Percentiles rank a stretch among this genome's conserved stretches.
phyloP scores from a whole-genome alignment of 2,888 invertebrate genomes.

The Phymatocera aterrima region DNA sequence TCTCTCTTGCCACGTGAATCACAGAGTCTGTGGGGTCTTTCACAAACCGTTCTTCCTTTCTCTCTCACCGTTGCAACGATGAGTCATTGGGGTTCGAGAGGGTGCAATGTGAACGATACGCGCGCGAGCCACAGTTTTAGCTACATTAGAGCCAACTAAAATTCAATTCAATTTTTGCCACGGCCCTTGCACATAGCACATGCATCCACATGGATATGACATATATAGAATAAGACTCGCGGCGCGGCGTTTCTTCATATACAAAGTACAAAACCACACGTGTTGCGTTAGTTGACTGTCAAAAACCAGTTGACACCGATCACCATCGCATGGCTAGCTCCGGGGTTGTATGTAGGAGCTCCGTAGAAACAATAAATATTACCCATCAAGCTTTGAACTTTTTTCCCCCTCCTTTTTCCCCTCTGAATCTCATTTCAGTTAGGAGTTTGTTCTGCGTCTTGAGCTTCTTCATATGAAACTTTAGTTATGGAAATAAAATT shows the following conservation, averaged over 20 bases:
- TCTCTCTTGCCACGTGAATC: slow-evolving; percentile 13
- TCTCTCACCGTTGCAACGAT: slow-evolving; percentile 45
- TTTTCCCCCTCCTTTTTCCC: background rate
- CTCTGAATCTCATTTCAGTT: background rate
- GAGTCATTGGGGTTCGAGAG: slow-evolving; percentile 62
- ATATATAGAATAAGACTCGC: background rate
- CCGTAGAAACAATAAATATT: slow-evolving; percentile 47
- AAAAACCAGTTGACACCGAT: slow-evolving; percentile 40
- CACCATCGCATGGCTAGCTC: background rate
- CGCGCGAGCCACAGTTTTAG: background rate
- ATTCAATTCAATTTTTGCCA: background rate
- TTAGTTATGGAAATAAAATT: slow-evolving; percentile 5
- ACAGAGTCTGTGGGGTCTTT: slow-evolving; percentile 27
- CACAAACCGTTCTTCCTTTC: background rate
- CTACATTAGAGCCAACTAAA: background rate
- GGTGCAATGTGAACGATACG: slow-evolving; percentile 8
- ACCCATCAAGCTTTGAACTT: slow-evolving; percentile 33
- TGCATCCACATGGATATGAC: background rate
- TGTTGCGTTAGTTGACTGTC: slow-evolving; percentile 27
- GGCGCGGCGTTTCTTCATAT: background rate
- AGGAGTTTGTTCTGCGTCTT: background rate
- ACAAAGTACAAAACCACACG: slow-evolving; percentile 40
- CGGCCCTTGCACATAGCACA: background rate
- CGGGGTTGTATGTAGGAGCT: slow-evolving; percentile 2
- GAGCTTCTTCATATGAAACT: background rate